phyloP scores from a whole-genome alignment of 2,113 vertebrate genomes.

The Turdus rufiventris region DNA sequence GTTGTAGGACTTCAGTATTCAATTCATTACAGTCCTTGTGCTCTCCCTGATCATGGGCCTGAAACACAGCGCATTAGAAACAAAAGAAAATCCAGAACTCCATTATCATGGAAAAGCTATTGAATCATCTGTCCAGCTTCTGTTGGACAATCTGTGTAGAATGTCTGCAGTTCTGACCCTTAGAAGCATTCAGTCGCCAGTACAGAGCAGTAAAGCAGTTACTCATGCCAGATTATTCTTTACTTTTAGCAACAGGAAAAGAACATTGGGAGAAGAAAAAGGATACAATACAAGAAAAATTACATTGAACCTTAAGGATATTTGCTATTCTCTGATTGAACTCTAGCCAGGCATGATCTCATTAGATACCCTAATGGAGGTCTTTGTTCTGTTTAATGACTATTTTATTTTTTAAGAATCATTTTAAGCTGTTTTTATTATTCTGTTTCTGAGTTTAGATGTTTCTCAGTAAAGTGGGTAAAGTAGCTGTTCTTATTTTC shows the following conservation, averaged over 20 bases:
- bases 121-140: not conserved
- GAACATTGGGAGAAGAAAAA: not conserved
- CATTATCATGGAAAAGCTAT: not conserved
- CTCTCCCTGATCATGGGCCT: not conserved
- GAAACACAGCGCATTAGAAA: not conserved
- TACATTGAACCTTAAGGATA: not conserved
- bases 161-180: not conserved
- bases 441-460: not conserved
- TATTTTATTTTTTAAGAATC: not conserved
- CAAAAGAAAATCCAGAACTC: not conserved
- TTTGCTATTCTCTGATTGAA: not conserved
- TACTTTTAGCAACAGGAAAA: not conserved
- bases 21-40: not conserved
- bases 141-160: not conserved
- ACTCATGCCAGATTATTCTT: not conserved
- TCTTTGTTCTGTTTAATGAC: conserved; percentile 20
- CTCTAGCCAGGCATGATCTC: conserved; percentile 11
- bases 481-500: not conserved
- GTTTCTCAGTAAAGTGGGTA: not conserved
- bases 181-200: not conserved
- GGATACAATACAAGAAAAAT: not conserved
- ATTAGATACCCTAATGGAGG: not conserved
- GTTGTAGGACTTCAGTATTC: not conserved
- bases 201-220: not conserved
- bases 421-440: not conserved